A percentile compares a stretch with the other conserved stretches of the same genome.
These are phyloP conservation scores for Choloepus didactylus DNA, from an alignment of 2,797 vertebrate genomes.

Conservation along the genomic window DNA sequence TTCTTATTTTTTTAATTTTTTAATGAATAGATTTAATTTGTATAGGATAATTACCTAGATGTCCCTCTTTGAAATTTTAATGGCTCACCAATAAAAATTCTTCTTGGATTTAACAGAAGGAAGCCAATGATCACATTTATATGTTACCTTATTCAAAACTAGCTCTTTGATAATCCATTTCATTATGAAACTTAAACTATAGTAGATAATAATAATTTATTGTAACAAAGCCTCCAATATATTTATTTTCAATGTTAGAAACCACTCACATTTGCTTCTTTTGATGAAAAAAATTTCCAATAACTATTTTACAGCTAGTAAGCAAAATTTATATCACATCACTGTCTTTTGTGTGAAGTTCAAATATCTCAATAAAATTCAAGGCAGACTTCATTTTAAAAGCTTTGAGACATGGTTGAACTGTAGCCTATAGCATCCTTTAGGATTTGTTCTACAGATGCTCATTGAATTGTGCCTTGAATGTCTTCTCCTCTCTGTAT, in stretches of 20 bases:
- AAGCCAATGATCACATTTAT: constrained; percentile 13
- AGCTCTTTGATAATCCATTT: constrained; percentile 39
- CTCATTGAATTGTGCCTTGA: too few relatives aligned
- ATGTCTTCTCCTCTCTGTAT: too few relatives aligned
- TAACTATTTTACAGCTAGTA: constrained; percentile 31
- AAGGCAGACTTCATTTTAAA: background rate
- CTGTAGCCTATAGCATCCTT: too few relatives aligned
- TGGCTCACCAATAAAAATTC: constrained; percentile 3
- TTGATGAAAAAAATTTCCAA: constrained; percentile 58
- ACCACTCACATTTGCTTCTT: background rate
- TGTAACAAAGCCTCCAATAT: background rate
- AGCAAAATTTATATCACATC: background rate
- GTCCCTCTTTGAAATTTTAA: constrained; percentile 53
- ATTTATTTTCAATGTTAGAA: constrained; percentile 52
- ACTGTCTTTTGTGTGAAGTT: constrained; percentile 33
- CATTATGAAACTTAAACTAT: background rate
- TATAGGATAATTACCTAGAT: constrained; percentile 32
- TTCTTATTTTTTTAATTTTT: constrained; percentile 52
- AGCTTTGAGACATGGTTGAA: too few relatives aligned
- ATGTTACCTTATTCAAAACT: constrained; percentile 56
- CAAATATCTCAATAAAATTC: constrained; percentile 43
- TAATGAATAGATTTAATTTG: constrained; percentile 61
- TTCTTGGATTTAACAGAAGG: constrained; percentile 61
- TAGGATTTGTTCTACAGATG: too few relatives aligned
- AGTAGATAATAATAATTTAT: constrained; percentile 39